Conservation (phyloP, 2,113 vertebrate genomes). For the Candoia aspera region DNA sequence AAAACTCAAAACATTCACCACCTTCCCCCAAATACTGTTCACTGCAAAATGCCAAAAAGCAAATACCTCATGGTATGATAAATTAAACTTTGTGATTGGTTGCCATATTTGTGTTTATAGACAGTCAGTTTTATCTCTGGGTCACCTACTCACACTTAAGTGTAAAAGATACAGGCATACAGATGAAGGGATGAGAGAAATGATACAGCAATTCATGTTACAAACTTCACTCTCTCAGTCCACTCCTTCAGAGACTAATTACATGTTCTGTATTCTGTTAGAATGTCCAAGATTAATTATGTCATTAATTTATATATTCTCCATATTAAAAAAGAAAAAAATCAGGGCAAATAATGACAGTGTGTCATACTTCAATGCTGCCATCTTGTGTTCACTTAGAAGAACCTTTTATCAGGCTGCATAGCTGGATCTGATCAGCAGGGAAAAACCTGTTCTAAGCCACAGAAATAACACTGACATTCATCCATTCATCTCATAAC, state of each 20-base stretch:
- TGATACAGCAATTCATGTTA: conserved; percentile 31
- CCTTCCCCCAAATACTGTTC: not conserved
- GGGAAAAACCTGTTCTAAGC: conserved; percentile 14
- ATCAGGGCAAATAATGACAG: conserved; percentile 36
- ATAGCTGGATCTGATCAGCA: conserved; percentile 3
- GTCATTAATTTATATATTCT: conserved; percentile 62
- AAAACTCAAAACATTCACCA: conserved; percentile 11
- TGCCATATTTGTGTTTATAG: conserved; percentile 14
- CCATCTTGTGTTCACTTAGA: conserved; percentile 71
- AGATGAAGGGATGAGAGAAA: not conserved
- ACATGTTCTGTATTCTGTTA: conserved; percentile 43
- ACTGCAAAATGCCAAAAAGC: conserved; percentile 10
- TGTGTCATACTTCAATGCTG: conserved; percentile 69
- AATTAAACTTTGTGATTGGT: conserved; percentile 2
- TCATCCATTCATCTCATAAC: not conserved
- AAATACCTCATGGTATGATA: conserved; percentile 30
- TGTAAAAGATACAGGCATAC: not conserved
- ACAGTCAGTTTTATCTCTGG: not conserved
- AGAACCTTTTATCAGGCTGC: not conserved
- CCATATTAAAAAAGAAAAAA: conserved; percentile 41
- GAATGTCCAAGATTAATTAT: conserved; percentile 68
- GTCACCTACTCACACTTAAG: not conserved
- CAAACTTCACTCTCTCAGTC: conserved; percentile 22
- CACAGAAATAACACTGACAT: conserved; percentile 17
- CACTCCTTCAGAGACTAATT: conserved; percentile 42